These are phyloP conservation scores for Phaenicophaeus curvirostris DNA, from an alignment of 2,797 vertebrate genomes.

Conservation along the genomic window DNA sequence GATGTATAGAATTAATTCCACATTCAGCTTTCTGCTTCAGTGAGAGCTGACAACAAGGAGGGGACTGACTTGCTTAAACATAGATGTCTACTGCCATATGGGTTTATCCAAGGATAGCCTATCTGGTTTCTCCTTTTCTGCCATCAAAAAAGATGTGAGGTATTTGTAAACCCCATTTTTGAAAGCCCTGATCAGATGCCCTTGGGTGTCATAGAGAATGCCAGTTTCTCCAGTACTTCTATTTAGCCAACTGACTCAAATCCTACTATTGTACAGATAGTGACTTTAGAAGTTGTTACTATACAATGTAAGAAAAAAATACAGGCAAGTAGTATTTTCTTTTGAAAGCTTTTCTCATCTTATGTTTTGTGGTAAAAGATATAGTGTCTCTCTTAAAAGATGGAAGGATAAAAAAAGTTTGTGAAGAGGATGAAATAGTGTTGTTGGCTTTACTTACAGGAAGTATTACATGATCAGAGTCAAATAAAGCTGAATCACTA, in stretches of 20 bases:
- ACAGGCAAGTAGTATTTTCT: accelerated
- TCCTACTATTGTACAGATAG: background rate
- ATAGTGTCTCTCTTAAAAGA: background rate
- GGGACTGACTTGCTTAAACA: background rate
- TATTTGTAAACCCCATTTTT: background rate
- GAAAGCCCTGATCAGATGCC: accelerated
- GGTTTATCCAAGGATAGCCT: background rate
- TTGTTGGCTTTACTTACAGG: background rate
- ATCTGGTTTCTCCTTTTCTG: background rate
- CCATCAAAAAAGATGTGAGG: background rate
- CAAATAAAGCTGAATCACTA: background rate
- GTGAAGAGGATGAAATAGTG: background rate
- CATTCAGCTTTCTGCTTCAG: background rate
- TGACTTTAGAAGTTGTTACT: background rate
- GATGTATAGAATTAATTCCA: background rate
- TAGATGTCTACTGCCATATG: background rate
- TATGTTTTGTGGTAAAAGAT: background rate
- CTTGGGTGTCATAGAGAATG: background rate
- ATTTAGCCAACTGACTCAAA: background rate
- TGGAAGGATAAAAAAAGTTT: background rate
- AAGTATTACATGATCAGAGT: accelerated
- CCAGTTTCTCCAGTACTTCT: background rate
- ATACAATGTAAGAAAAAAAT: background rate
- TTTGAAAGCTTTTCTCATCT: background rate
- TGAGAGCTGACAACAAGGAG: background rate